Evolutionary conservation across 2,113 vertebrate species (phyloP).

Genomic region (Jaculus jaculus): DNA sequence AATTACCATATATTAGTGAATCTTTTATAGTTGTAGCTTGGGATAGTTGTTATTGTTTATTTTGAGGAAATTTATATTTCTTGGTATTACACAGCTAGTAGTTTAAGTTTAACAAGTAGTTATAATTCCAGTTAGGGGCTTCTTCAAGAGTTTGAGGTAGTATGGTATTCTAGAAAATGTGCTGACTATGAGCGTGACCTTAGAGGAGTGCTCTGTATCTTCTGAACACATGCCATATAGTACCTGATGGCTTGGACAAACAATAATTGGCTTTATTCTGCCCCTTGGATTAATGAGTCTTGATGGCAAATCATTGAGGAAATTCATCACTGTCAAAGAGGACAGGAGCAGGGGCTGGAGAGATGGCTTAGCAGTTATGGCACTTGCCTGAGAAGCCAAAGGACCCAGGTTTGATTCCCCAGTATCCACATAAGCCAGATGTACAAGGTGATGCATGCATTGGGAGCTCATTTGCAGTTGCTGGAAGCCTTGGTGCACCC

Average conservation of each 20-base stretch:
- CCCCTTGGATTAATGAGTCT: slow-evolving; percentile 55
- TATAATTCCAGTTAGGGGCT: too few species aligned
- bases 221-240: background rate
- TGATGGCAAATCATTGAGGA: slow-evolving; percentile 58
- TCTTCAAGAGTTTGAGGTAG: slow-evolving; percentile 51
- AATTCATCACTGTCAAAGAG: slow-evolving; percentile 40
- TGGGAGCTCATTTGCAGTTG: too few species aligned
- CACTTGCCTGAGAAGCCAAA: too few species aligned
- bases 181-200: background rate
- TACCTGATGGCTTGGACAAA: slow-evolving; percentile 73
- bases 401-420: too few species aligned
- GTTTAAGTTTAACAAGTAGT: slow-evolving; percentile 83
- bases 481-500: too few species aligned
- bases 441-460: too few species aligned
- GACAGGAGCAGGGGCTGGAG: background rate
- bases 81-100: slow-evolving; percentile 77
- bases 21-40: slow-evolving; percentile 83
- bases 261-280: slow-evolving; percentile 42
- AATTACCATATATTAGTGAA: slow-evolving; percentile 80
- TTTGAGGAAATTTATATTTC: slow-evolving; percentile 83
- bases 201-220: background rate
- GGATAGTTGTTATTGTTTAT: slow-evolving; percentile 78
- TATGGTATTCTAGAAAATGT: slow-evolving; percentile 38
- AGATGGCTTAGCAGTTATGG: too few species aligned
- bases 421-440: too few species aligned